Evolutionary conservation across 2,113 vertebrate species (phyloP).

Genomic region (Petaurus breviceps): DNA sequence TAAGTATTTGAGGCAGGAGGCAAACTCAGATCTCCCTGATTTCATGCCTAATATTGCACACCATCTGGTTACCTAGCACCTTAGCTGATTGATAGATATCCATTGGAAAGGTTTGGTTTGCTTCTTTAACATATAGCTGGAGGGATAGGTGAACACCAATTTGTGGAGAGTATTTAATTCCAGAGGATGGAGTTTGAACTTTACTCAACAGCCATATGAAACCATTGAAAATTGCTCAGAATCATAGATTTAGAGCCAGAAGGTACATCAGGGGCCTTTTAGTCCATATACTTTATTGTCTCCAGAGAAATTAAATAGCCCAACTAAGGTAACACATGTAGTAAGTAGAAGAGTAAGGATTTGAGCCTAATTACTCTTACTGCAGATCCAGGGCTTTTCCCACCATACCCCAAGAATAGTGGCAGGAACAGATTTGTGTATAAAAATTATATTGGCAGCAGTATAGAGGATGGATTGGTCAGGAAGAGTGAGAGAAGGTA

Average conservation of each 20-base stretch:
- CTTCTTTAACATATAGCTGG: background rate
- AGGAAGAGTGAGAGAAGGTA: background rate
- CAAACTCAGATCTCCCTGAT: background rate
- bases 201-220: background rate
- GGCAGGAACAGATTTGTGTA: background rate
- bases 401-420: background rate
- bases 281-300: background rate
- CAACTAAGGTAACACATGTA: background rate
- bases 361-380: background rate
- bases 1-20: background rate
- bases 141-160: background rate
- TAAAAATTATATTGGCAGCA: background rate
- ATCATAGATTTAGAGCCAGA: background rate
- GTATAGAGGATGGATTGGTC: constrained; percentile 19
- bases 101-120: background rate
- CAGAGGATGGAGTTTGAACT: background rate
- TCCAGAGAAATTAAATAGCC: too few relatives aligned
- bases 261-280: background rate
- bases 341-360: background rate
- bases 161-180: background rate
- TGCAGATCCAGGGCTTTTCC: background rate
- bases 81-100: background rate
- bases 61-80: background rate
- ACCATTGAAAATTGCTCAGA: background rate
- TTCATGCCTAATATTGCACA: background rate